phyloP scores from a whole-genome alignment of 1,140 invertebrate genomes.

The Zaprionus vittiger region DNA sequence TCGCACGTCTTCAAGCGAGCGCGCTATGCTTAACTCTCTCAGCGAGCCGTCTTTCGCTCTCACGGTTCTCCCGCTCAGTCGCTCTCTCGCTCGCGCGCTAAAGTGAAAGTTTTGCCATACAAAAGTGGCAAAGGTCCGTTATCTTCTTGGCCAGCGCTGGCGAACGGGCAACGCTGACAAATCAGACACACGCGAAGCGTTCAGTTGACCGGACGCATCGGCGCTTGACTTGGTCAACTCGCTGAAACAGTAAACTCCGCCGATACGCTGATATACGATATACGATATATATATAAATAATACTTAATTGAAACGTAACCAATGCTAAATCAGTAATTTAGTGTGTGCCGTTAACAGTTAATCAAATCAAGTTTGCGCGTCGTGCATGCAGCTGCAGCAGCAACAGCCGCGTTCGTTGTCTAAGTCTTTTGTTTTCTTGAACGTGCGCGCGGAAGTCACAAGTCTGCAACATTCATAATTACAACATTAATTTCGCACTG shows the following conservation, averaged over 20 bases:
- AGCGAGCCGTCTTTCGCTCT: conserved; percentile 13
- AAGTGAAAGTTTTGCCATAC: conserved; percentile 81
- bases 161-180: conserved; percentile 60
- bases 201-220: conserved; percentile 80
- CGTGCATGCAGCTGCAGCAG: conserved; percentile 32
- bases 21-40: conserved; percentile 27
- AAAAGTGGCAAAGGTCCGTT: conserved; percentile 83
- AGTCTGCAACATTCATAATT: conserved; percentile 30
- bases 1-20: conserved; percentile 57
- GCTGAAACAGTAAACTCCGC: not conserved
- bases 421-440: conserved; percentile 64
- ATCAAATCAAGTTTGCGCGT: conserved; percentile 13
- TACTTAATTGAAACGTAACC: conserved; percentile 32
- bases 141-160: conserved; percentile 72
- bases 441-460: conserved; percentile 26
- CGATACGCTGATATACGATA: too few relatives aligned
- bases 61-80: conserved; percentile 17
- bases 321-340: conserved; percentile 29
- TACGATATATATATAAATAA: not conserved
- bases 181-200: conserved; percentile 81
- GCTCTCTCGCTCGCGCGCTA: conserved; percentile 55
- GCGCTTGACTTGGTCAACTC: conserved; percentile 43
- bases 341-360: conserved; percentile 32
- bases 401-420: conserved; percentile 60
- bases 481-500: conserved; percentile 58